phyloP scores from a whole-genome alignment of 2,113 vertebrate species.

The Antechinus flavipes region DNA sequence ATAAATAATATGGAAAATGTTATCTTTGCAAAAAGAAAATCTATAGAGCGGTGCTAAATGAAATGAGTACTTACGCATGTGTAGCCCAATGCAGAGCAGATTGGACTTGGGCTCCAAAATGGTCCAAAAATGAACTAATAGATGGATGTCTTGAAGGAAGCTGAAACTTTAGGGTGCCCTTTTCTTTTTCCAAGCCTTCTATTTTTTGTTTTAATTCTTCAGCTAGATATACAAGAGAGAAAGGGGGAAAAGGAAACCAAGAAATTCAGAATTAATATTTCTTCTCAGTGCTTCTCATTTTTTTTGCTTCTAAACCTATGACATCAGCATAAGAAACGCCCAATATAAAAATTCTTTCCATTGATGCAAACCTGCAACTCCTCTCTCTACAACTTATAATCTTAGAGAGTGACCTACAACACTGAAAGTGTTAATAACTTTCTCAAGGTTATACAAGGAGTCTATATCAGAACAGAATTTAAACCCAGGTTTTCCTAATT shows the following conservation, averaged over 20 bases:
- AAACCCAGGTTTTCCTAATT: neutral
- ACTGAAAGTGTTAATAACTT: neutral
- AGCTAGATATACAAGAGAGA: slow-evolving; percentile 80
- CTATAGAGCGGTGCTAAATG: neutral
- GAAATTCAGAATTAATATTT: neutral
- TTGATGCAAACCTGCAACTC: neutral
- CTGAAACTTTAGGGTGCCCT: slow-evolving; percentile 83
- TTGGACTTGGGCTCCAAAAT: slow-evolving; percentile 84
- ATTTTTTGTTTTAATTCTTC: slow-evolving; percentile 89
- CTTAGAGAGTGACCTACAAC: neutral
- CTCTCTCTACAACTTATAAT: neutral
- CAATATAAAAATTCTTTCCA: neutral
- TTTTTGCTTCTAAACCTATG: neutral
- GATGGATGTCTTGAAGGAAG: slow-evolving; percentile 91
- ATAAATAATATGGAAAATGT: neutral
- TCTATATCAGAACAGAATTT: neutral
- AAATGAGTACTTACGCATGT: slow-evolving; percentile 70
- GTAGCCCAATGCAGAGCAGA: slow-evolving; percentile 78
- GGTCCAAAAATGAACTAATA: slow-evolving; percentile 86
- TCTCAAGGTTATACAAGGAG: neutral
- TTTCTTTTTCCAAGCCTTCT: slow-evolving; percentile 89
- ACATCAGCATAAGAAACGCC: neutral
- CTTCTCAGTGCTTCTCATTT: neutral
- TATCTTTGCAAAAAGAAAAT: neutral
- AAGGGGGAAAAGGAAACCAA: neutral